Evolutionary conservation across 2,113 vertebrate species (phyloP), one percentile per base, ranked within the genome.

Genomic region (Argyrosomus japonicus): DNA sequence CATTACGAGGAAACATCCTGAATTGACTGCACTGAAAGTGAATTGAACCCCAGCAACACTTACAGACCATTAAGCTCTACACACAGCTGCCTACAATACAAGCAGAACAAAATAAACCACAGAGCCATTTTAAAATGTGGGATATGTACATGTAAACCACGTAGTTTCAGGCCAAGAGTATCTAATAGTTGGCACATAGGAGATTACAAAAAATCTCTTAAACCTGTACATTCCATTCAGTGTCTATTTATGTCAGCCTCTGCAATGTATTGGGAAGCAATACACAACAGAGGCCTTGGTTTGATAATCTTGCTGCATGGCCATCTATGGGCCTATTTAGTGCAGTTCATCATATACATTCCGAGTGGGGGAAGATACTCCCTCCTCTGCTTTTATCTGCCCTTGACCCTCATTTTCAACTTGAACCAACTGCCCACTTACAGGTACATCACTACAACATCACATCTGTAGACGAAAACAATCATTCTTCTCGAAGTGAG

Each of bases 131-230:
- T 25, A 57, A 83, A 73, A 79, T 68, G n/a, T 70, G 68, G 73
- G 45, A 80, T 89, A 82, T 91, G 23, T 87, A 90, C 90, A 91
- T 92, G 92, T 93, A 95, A 95, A 94, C 89, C 82, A 76, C 63
- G 78, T 21, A 17, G 27, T 50, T 62, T 65, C 71, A 92, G 92
- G 90, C 90, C 76, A 78, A 73, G 62, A 77, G 19, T 51, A 88
- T 91, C 77, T 74, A 72, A 91, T 93, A 89, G 91, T 96, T 97
- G 96, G 97, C 96, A 97, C 96, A 72, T 92, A 83, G 88, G 87
- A 95, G 75, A 87, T 91, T 14, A 50, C 76, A 80, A 64, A 69
- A 40, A 83, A 82, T 71, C 79, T 86, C 73, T 81, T 79, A 83
- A 89, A 87, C 68, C 67, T 79, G 32, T 85, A 93, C 89, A 94